Evolutionary conservation across 2,113 vertebrate species (phyloP), one percentile per base, ranked within the genome.

Genomic region (Amblyornis subalaris): DNA sequence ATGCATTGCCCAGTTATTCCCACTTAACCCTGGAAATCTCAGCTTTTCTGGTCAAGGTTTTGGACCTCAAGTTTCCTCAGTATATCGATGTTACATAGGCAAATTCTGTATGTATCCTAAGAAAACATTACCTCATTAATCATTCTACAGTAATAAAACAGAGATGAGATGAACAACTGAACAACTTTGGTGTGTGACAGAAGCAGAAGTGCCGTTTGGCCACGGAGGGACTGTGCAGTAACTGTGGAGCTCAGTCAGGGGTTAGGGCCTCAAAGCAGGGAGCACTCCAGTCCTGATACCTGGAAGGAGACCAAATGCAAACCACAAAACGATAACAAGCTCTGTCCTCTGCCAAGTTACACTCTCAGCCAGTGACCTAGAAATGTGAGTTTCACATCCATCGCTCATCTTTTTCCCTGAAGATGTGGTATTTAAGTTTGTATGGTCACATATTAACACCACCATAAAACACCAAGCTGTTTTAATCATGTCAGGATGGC

Each of bases 251-350:
- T 70, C 62, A 3, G 31, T 1, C 0, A 0, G 44, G 17, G 26
- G 2, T 29, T 12, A 40, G 79, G 80, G 89, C 89, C 77, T 45
- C 80, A 67, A 65, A 69, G 74, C 51, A 75, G 64, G 33, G 66
- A 61, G 44, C 0, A 0, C 48, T 89, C 40, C 26, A 40, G 47
- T 31, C 48, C 65, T 10, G 20, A 53, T 70, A 72, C 23, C 38
- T 85, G 89, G 93, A 94, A 81, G 40, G 24, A 72, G 40, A 82
- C 75, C 94, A 96, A 95, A 69, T 3, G 17, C 31, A 78, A 87
- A 61, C 57, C 40, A 72, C 2, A 0, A 28, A 81, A 72, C 0
- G 4, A 3, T 61, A 91, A 96, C 47, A 5, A 96, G 89, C 58
- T 67, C 78, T 33, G 50, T 89, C 54, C 84, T 60, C 61, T 75